Conservation (phyloP, 2,888 invertebrate species). For the Dyspetes luteomarginatus region DNA sequence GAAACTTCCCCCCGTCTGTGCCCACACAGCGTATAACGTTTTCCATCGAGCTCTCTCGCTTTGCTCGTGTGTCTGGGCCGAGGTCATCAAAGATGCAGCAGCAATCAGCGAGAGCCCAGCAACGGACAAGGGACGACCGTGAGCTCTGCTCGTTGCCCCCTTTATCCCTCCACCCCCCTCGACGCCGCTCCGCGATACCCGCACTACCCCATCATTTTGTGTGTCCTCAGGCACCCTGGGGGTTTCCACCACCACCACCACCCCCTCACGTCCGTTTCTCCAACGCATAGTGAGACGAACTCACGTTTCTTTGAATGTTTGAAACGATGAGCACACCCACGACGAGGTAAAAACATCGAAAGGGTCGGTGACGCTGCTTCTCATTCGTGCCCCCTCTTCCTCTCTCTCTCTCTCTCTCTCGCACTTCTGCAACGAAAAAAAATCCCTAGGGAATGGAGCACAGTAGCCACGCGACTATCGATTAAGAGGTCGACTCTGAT, state of each 20-base stretch:
- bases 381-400: not conserved
- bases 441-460: constrained; percentile 34
- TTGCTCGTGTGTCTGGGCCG: constrained; percentile 75
- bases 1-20: constrained; percentile 42
- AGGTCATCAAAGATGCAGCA: constrained; percentile 83
- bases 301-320: constrained; percentile 80
- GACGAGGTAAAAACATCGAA: constrained; percentile 68
- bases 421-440: not conserved
- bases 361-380: not conserved
- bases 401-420: not conserved
- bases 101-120: constrained; percentile 82
- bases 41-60: constrained; percentile 61
- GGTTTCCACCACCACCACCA: not conserved
- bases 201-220: constrained; percentile 2
- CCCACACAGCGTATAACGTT: constrained; percentile 43
- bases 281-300: constrained; percentile 74
- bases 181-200: not conserved
- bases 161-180: constrained; percentile 10
- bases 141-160: constrained; percentile 14
- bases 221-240: constrained; percentile 60
- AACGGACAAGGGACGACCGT: constrained; percentile 72
- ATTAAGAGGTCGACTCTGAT: constrained; percentile 54
- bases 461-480: constrained; percentile 31
- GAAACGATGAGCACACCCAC: constrained; percentile 73
- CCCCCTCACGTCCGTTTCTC: constrained; percentile 44